Base-by-base conservation (phyloP, 2,888 invertebrate genomes). In the Diadromus collaris region DNA sequence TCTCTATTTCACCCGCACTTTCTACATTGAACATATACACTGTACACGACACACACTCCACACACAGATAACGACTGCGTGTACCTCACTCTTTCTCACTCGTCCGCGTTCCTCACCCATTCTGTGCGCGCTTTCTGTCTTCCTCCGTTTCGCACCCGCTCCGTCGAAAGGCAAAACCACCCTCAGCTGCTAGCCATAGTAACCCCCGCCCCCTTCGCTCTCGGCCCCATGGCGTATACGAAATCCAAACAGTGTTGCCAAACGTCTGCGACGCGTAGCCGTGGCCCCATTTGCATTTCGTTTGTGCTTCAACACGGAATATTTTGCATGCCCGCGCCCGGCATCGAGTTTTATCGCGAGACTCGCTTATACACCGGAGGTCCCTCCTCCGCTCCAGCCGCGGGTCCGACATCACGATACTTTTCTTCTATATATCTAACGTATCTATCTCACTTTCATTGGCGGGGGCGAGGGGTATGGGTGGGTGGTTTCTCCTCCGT, bases 181-280 rank as follows among this genome's bases (percentile, higher is more conserved):
- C 87, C 84, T 83, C 85, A 85, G 85, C 88, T 86, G 86, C 86
- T 86, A 83, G 83, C 84, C 71, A 81, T 56, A 27, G 67, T 72
- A 67, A 65, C 68, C 84, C 85, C 83, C 83, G 83, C 83, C 83
- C 85, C 83, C 85, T 6, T 24, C 83, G 82, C 85, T 81, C 85
- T 83, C 84, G n/a, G 4, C 51, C 51, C 51, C 34, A n/a, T 54
- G 54, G 56, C 56, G 67, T 64, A 70, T 79, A 75, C 65, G 85
- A 86, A 76, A 85, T 84, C 86, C 87, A 89, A 88, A 88, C 89
- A 88, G 88, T 88, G 90, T 90, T 90, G 89, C 89, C 89, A 89
- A 89, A 89, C 86, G 88, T 89, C 88, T 88, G 88, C 85, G 85
- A 87, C 87, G 86, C 86, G 83, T 84, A 86, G 56, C 85, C 85